Evolutionary conservation across 2,888 invertebrate species (phyloP), one percentile per base, ranked within the genome.

Genomic region (Allolobophora icterica): DNA sequence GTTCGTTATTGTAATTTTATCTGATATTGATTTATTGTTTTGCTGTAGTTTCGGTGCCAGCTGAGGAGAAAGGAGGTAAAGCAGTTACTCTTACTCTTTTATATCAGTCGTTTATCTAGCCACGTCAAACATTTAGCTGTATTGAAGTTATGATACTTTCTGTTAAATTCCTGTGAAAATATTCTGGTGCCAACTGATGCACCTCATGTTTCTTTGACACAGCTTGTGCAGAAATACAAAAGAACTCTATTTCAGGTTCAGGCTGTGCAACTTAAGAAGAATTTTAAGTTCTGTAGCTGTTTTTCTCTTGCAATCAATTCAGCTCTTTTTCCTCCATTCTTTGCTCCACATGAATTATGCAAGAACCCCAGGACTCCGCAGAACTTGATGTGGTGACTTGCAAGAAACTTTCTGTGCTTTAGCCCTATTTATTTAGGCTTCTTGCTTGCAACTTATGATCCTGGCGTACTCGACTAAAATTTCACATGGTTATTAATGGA

Each of bases 51-150:
- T 24, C 87, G 87, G 11, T 87, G 87, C 24, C 87, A 87, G 38
- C 19, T 87, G 34, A 87, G 38, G 24, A 87, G 87, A 87, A 87
- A 87, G 38, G 87, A 87, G 38, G 87, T 87, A 38, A 35, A 38
- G 19, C 38, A 71, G 71, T 71, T n/a, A 17, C 1, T 71, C 30
- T 71, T 11, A 71, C 30, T 71, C n/a, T n/a, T n/a, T 71, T 24
- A n/a, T 71, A n/a, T 71, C 71, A 71, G 13, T 71, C 6, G 0
- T n/a, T 24, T 71, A n/a, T 11, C 30, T 71, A 5, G 30, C n/a
- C 71, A n/a, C 5, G n/a, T 30, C 1, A 5, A 30, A n/a, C 17
- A 71, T 71, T 71, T 6, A 0, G 71, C n/a, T 52, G 52, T 24
- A 52, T 71, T 71, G 71, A 71, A 71, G 6, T 52, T 24, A 24